Evolutionary conservation across 2,797 vertebrate species (phyloP).

Genomic region (Lemur catta): DNA sequence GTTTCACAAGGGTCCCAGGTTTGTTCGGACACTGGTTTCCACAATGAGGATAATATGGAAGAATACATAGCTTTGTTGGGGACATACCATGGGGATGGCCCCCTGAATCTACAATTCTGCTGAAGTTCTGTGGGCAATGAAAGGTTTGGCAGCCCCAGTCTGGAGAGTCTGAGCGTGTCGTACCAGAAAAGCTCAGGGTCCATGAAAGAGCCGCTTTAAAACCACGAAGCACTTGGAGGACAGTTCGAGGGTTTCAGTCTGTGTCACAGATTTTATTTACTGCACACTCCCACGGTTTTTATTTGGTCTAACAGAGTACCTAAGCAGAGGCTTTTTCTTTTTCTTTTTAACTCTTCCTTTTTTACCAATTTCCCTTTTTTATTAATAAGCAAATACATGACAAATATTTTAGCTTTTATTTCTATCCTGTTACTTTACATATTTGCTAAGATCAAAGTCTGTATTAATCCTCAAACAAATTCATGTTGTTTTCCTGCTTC

Average conservation of each 20-base stretch:
- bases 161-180: constrained; percentile 80
- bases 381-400: not conserved
- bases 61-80: constrained; percentile 70
- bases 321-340: not conserved
- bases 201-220: constrained; percentile 67
- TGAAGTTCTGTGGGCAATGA: constrained; percentile 81
- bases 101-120: constrained; percentile 72
- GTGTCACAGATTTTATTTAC: constrained; percentile 46
- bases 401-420: constrained; percentile 29
- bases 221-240: constrained; percentile 63
- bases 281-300: not conserved
- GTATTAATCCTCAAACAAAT: constrained; percentile 25
- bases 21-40: constrained; percentile 64
- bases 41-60: constrained; percentile 50
- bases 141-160: constrained; percentile 78
- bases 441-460: constrained; percentile 52
- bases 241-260: constrained; percentile 54
- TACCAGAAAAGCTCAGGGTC: constrained; percentile 71
- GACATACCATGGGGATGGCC: constrained; percentile 60
- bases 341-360: not conserved
- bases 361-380: not conserved
- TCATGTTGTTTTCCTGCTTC: constrained; percentile 53
- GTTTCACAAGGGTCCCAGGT: constrained; percentile 37
- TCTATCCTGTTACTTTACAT: constrained; percentile 9
- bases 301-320: not conserved